Evolutionary conservation across 2,113 vertebrate genomes (phyloP).

Genomic region (Microcebus lehilahytsara): DNA sequence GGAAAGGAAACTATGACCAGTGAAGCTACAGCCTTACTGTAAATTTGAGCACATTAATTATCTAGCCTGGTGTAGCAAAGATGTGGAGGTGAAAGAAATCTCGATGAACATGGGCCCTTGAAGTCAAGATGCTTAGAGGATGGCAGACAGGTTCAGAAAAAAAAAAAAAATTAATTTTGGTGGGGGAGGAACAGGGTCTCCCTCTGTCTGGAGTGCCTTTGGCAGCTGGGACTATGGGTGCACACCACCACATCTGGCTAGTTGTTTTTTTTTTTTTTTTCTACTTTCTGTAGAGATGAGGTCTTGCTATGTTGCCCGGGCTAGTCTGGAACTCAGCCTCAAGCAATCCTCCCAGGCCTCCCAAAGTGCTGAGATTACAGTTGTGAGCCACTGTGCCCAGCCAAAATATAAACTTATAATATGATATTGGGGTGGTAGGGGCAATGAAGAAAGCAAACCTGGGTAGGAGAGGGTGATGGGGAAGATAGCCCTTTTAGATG

Average conservation of each 20-base stretch:
- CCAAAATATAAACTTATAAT: background rate
- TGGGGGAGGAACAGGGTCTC: too few relatives aligned
- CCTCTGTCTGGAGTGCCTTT: too few relatives aligned
- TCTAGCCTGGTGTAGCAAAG: background rate
- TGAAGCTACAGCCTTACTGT: background rate
- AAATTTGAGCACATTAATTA: background rate
- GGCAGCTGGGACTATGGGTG: too few relatives aligned
- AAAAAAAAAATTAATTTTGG: background rate
- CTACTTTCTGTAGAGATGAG: too few relatives aligned
- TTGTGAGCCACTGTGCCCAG: background rate
- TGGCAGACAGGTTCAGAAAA: background rate
- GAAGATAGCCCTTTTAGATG: background rate
- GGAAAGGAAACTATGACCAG: background rate
- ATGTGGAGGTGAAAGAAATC: background rate
- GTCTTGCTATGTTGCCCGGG: too few relatives aligned
- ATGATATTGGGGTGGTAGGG: too few relatives aligned
- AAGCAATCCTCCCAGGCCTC: too few relatives aligned
- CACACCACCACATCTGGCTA: too few relatives aligned
- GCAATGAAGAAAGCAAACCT: background rate
- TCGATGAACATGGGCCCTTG: background rate
- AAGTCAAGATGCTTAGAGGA: background rate
- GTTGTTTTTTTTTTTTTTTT: too few relatives aligned
- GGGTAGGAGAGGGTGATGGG: rapidly evolving
- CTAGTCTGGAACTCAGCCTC: too few relatives aligned
- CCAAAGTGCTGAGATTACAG: too few relatives aligned